These are phyloP conservation scores for Nebria salina DNA, from an alignment of 2,888 invertebrate species.

Conservation along the genomic window DNA sequence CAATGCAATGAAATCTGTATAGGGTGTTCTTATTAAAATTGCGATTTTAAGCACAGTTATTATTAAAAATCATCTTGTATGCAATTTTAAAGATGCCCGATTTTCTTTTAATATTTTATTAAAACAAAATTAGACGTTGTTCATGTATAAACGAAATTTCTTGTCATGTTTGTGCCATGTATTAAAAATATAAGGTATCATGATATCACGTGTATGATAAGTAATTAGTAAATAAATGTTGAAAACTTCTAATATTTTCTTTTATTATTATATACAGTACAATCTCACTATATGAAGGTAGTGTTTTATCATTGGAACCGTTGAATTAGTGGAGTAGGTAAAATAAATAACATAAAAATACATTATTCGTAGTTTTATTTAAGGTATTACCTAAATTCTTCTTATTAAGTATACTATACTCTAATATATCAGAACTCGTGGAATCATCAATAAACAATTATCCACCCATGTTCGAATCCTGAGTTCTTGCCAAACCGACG, in stretches of 20 bases:
- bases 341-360: constrained; percentile 11
- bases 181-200: constrained; percentile 29
- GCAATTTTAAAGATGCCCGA: neutral
- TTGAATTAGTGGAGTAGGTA: neutral
- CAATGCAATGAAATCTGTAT: no score
- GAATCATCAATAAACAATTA: no score
- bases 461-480: no score
- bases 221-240: constrained; percentile 55
- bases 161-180: constrained; percentile 47
- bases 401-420: constrained; percentile 16
- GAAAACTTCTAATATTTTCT: constrained; percentile 46
- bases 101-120: constrained; percentile 8
- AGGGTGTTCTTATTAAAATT: no score
- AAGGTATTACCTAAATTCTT: constrained; percentile 3
- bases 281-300: neutral
- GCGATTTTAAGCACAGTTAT: no score
- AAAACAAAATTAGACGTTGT: neutral
- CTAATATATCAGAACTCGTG: no score
- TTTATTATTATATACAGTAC: neutral
- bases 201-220: constrained; percentile 52
- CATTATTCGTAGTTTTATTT: no score
- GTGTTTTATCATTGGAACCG: no score
- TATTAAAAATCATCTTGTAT: neutral
- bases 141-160: constrained; percentile 13
- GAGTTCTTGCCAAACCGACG: no score